Evolutionary conservation across 2,113 vertebrate species (phyloP), one percentile per base, ranked within the genome.

Genomic region (Phycodurus eques): DNA sequence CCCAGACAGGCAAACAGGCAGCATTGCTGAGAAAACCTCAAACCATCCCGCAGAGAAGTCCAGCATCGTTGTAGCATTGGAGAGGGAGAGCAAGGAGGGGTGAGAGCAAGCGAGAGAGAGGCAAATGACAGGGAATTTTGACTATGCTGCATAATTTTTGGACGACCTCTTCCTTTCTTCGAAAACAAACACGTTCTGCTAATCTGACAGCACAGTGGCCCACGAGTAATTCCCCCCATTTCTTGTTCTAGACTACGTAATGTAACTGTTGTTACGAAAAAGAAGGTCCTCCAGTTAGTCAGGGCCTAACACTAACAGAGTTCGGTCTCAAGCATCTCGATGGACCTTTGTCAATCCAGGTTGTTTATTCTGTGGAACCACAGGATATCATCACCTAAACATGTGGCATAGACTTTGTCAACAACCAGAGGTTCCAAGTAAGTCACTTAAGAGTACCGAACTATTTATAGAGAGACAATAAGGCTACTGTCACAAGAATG

Each of bases 1-100:
- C 89, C 89, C 90, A 92, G 88, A 90, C 90, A 86, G 86, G 82
- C 88, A 90, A 88, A 85, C 85, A 84, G 83, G 88, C 86, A 80
- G 79, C 83, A 83, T 83, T 79, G 83, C 88, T 89, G 86, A 86
- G 87, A 88, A 90, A 92, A 92, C 87, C 90, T 87, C 86, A 90
- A 88, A 82, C 83, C 87, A 82, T 77, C 85, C 89, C 85, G 77
- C 84, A 88, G 86, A 90, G 82, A 87, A 87, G 89, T 79, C 80
- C 72, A 79, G 70, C 71, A 53, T 80, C 71, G 87, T 86, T 76
- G 75, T 71, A 72, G 76, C 6, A 31, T 19, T 33, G 65, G 75
- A 76, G 79, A 76, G 75, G 73, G 63, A 27, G 68, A 80, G 73
- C 67, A 66, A 35, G 59, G 20, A 67, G 66, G 33, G 69, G 66